Percentiles rank a stretch among this genome's conserved stretches.
Conservation (phyloP, 2,797 vertebrate genomes). For the Xyrichtys novacula region DNA sequence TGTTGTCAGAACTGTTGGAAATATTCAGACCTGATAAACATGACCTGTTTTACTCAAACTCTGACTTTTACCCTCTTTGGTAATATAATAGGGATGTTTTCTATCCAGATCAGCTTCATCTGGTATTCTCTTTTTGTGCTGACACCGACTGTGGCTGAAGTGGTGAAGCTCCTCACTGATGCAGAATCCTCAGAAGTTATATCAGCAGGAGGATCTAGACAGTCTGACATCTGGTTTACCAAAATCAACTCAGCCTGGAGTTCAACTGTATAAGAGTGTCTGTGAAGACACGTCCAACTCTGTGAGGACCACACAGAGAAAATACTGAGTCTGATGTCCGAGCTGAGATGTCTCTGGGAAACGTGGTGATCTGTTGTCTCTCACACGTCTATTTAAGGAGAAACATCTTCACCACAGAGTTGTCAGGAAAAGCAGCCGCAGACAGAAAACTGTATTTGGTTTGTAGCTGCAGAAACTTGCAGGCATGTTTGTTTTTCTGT, state of each 20-base stretch:
- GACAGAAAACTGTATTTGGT: constrained; percentile 27
- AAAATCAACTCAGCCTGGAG: constrained; percentile 63
- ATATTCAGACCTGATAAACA: constrained; percentile 56
- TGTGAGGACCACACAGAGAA: constrained; percentile 66
- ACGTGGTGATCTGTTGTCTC: constrained; percentile 54
- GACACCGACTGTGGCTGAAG: constrained; percentile 59
- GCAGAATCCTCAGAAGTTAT: constrained; percentile 39
- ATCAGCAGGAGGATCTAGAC: constrained; percentile 66
- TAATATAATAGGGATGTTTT: constrained; percentile 47
- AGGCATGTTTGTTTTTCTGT: constrained; percentile 37
- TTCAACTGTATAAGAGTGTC: constrained; percentile 50
- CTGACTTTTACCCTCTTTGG: constrained; percentile 32
- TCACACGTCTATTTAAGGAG: constrained; percentile 46
- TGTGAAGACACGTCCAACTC: constrained; percentile 52
- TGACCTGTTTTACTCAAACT: constrained; percentile 49
- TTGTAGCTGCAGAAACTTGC: constrained; percentile 45
- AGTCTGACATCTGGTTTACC: constrained; percentile 61
- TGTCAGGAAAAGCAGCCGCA: constrained; percentile 45
- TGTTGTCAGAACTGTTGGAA: too few relatives aligned
- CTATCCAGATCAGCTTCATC: constrained; percentile 36
- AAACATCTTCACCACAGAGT: constrained; percentile 46
- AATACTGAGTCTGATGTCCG: constrained; percentile 55
- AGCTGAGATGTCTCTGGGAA: constrained; percentile 63
- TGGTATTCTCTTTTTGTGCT: constrained; percentile 18
- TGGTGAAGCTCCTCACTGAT: constrained; percentile 42